These are phyloP conservation scores for Melanostoma scalare DNA, from an alignment of 2,888 invertebrate genomes.

Conservation along the genomic window DNA sequence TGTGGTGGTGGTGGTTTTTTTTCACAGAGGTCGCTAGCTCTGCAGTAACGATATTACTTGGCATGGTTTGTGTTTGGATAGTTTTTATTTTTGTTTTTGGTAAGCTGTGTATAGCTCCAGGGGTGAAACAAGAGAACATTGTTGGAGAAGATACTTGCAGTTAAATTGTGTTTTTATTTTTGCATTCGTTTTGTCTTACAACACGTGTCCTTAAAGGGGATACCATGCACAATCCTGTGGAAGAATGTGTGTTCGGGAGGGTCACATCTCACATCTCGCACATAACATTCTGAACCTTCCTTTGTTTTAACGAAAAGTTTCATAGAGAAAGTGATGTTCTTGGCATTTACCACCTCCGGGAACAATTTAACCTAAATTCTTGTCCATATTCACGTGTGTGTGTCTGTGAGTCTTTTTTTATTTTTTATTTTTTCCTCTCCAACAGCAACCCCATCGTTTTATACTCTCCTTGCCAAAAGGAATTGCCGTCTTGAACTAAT, in stretches of 20 bases:
- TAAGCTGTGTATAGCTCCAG: slow-evolving; percentile 28
- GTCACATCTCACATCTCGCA: too few relatives aligned
- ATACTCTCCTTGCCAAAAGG: slow-evolving; percentile 17
- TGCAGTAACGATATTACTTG: slow-evolving; percentile 50
- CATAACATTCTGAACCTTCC: slow-evolving; percentile 54
- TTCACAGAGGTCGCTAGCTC: slow-evolving; percentile 29
- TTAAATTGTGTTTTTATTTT: slow-evolving; percentile 44
- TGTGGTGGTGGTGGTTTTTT: slow-evolving; percentile 30
- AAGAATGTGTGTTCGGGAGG: slow-evolving; percentile 19
- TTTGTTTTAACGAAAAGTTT: slow-evolving; percentile 40
- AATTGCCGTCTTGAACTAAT: slow-evolving; percentile 57
- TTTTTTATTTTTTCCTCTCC: slow-evolving; percentile 1
- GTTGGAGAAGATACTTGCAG: slow-evolving; percentile 48
- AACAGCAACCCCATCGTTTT: slow-evolving; percentile 5
- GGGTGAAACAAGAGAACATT: slow-evolving; percentile 51
- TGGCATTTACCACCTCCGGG: slow-evolving; percentile 43
- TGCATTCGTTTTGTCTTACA: slow-evolving; percentile 10
- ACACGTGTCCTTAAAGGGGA: slow-evolving; percentile 38
- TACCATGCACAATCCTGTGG: slow-evolving; percentile 10
- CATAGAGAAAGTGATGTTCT: slow-evolving; percentile 36
- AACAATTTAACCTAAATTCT: slow-evolving; percentile 70
- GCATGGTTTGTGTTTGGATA: slow-evolving; percentile 39
- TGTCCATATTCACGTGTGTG: slow-evolving; percentile 28
- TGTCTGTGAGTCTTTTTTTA: background rate
- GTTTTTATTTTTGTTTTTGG: slow-evolving; percentile 21